Percentiles rank a stretch among this genome's conserved stretches.
Evolutionary conservation across 2,113 vertebrate species (phyloP).

Genomic region (Gymnocephalus cernua): DNA sequence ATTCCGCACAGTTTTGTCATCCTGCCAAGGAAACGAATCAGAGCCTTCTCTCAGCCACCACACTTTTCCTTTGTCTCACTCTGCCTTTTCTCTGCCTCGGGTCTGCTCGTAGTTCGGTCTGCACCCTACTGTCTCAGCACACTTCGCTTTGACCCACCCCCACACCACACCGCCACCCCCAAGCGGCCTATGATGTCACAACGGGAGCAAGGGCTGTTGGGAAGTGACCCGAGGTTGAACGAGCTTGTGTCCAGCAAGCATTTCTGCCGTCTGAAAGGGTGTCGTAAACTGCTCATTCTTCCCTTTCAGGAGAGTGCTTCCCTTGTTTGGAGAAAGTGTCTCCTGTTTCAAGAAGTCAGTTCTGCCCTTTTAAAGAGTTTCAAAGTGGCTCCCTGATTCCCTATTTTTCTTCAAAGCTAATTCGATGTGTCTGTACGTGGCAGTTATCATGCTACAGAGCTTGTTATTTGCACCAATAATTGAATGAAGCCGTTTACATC

Average conservation of each 20-base stretch:
- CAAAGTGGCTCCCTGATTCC: constrained; percentile 58
- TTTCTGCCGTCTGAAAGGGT: constrained; percentile 47
- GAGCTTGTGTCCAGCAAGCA: constrained; percentile 64
- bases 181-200: constrained; percentile 68
- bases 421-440: constrained; percentile 44
- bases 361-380: constrained; percentile 72
- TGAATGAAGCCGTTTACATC: constrained; percentile 75
- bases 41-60: constrained; percentile 81
- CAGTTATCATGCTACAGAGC: constrained; percentile 64
- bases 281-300: constrained; percentile 65
- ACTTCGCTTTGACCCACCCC: constrained; percentile 58
- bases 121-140: constrained; percentile 45
- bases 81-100: constrained; percentile 63
- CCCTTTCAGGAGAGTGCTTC: constrained; percentile 58
- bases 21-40: constrained; percentile 92
- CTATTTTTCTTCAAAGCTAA: constrained; percentile 57
- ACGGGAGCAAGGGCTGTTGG: constrained; percentile 53
- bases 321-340: constrained; percentile 74
- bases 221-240: constrained; percentile 59
- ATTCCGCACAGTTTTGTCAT: constrained; percentile 91
- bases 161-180: too few relatives aligned
- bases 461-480: constrained; percentile 73
- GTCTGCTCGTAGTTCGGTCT: constrained; percentile 53
- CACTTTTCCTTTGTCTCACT: constrained; percentile 81
- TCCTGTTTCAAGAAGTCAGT: constrained; percentile 68